Conservation (phyloP, 2,113 vertebrate genomes). For the Phocoena phocoena region DNA sequence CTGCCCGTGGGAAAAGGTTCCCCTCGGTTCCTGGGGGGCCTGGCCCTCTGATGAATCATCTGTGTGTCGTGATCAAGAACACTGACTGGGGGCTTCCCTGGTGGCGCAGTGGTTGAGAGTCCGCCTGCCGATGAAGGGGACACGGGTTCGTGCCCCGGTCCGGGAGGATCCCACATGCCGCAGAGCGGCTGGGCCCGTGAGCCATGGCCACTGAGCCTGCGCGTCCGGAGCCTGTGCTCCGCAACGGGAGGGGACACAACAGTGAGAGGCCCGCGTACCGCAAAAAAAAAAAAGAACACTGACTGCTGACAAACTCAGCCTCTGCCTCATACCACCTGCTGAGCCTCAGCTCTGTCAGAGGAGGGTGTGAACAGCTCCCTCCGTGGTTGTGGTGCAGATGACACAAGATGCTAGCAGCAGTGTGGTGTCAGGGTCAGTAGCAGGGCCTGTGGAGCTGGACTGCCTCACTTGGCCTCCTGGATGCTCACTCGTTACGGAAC, state of each 20-base stretch:
- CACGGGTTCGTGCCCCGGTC: too few species aligned
- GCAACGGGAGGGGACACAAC: too few species aligned
- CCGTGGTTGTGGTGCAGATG: accelerated
- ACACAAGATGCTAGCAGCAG: neutral
- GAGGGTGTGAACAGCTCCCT: neutral
- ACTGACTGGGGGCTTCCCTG: neutral
- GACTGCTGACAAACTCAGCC: neutral
- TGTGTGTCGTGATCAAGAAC: neutral
- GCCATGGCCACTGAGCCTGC: too few species aligned
- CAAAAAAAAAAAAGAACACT: neutral
- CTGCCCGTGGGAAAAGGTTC: neutral
- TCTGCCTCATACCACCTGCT: neutral
- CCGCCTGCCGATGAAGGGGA: too few species aligned
- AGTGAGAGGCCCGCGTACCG: too few species aligned
- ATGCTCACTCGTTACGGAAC: neutral
- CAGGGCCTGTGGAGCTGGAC: neutral
- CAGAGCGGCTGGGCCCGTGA: too few species aligned
- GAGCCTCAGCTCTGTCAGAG: neutral
- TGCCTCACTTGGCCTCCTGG: neutral
- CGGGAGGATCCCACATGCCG: too few species aligned
- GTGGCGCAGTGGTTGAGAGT: too few species aligned
- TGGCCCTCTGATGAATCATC: neutral
- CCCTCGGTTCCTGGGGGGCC: neutral
- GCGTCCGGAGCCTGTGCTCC: too few species aligned
- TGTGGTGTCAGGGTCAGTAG: neutral